Conservation (phyloP, 2,113 vertebrate genomes). For the Sebastes fasciatus region DNA sequence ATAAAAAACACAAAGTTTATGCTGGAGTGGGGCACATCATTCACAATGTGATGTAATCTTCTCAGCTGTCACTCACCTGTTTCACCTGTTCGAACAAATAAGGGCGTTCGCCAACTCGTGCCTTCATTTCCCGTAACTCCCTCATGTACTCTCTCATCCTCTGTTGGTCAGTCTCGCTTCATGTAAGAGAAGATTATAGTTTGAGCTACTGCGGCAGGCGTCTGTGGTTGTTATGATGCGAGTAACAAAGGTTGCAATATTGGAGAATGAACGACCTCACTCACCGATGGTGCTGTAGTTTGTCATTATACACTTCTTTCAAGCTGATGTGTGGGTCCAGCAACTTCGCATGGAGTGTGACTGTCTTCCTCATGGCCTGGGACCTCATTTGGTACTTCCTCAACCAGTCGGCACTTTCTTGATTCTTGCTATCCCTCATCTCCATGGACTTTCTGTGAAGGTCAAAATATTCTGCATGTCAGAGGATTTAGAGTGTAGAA, state of each 20-base stretch:
- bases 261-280: constrained; percentile 45
- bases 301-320: constrained; percentile 88
- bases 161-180: constrained; percentile 88
- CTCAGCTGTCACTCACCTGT: constrained; percentile 71
- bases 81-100: constrained; percentile 94
- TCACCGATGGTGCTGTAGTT: constrained; percentile 88
- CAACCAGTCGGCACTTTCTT: constrained; percentile 86
- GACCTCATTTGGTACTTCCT: constrained; percentile 86
- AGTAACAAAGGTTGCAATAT: constrained; percentile 24
- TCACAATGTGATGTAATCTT: not conserved
- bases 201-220: constrained; percentile 26
- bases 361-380: constrained; percentile 86
- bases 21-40: not conserved
- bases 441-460: constrained; percentile 87
- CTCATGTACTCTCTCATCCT: constrained; percentile 90
- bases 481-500: constrained; percentile 1
- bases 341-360: constrained; percentile 89
- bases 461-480: not conserved
- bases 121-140: constrained; percentile 92
- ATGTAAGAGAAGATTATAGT: constrained; percentile 59
- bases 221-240: constrained; percentile 40
- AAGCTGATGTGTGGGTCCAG: constrained; percentile 92
- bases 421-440: constrained; percentile 83
- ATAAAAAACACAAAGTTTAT: constrained; percentile 16
- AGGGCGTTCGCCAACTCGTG: constrained; percentile 88